Conservation (phyloP, 92 coral and sea anemone species). For the Actinernus sp. region DNA sequence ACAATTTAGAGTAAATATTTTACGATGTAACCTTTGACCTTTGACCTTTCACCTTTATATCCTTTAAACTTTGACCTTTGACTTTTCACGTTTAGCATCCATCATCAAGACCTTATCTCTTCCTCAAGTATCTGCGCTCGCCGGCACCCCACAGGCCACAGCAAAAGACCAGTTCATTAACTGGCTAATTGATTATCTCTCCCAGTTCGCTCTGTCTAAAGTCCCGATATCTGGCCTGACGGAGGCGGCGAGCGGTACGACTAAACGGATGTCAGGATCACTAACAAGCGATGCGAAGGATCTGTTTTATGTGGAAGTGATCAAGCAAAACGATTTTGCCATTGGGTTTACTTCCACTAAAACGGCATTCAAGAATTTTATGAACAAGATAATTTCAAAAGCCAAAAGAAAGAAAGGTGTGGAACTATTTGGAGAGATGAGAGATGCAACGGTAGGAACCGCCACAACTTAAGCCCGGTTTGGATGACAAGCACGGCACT, state of each 20-base stretch:
- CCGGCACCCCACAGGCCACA: constrained; percentile 6
- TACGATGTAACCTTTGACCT: too few relatives aligned
- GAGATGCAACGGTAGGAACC: constrained; percentile 18
- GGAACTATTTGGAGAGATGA: constrained; percentile 21
- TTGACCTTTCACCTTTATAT: too few relatives aligned
- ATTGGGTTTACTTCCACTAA: constrained; percentile 24
- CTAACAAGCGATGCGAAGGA: constrained; percentile 5
- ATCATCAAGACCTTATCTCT: constrained; percentile 10
- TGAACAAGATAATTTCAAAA: constrained; percentile 9
- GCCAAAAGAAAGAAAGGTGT: constrained; percentile 6
- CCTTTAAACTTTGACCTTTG: too few relatives aligned
- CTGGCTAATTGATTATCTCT: constrained; percentile 3
- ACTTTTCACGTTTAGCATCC: too few relatives aligned
- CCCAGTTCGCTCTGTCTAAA: constrained; percentile 2
- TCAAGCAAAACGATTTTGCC: constrained; percentile 11
- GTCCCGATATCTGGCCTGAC: constrained; percentile 22
- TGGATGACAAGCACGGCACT: too few relatives aligned
- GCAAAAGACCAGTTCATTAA: constrained; percentile 6
- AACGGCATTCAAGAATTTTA: constrained; percentile 5
- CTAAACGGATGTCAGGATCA: constrained; percentile 22
- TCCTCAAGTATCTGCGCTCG: constrained; percentile 2
- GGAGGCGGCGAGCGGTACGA: constrained; percentile 14
- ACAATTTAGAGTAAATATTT: too few relatives aligned
- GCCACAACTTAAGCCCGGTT: too few relatives aligned
- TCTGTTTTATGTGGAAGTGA: constrained; percentile 17